These are phyloP conservation scores for Plebejus argus DNA, from an alignment of 2,888 invertebrate genomes.

Conservation along the genomic window DNA sequence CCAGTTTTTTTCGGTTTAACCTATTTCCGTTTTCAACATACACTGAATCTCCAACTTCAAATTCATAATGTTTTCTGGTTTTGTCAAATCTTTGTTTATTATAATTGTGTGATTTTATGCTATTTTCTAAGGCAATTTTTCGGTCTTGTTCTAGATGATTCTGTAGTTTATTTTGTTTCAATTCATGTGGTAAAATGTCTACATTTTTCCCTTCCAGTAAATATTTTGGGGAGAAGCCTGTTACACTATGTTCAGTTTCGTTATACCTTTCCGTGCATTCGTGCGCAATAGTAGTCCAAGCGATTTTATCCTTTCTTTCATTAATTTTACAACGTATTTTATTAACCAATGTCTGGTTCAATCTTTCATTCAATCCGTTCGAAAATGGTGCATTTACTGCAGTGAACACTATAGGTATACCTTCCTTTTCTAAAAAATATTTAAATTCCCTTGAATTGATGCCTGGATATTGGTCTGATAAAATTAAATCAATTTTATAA, in stretches of 20 bases:
- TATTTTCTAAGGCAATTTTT: slow-evolving; percentile 14
- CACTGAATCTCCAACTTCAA: slow-evolving; percentile 37
- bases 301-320: not conserved
- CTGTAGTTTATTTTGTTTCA: too few species aligned
- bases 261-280: slow-evolving; percentile 18
- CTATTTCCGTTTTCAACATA: slow-evolving; percentile 36
- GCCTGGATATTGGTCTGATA: slow-evolving; percentile 40
- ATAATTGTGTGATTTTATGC: slow-evolving; percentile 1
- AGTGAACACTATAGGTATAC: slow-evolving; percentile 10
- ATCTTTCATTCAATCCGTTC: not conserved
- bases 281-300: slow-evolving; percentile 19
- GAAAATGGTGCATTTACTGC: not conserved
- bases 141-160: not conserved
- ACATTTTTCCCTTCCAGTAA: not conserved
- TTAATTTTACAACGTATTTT: slow-evolving; percentile 26
- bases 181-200: too few species aligned
- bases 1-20: slow-evolving; percentile 35
- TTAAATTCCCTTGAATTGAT: slow-evolving; percentile 40
- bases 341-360: slow-evolving; percentile 11
- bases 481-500: slow-evolving; percentile 24
- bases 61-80: slow-evolving; percentile 26
- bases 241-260: not conserved
- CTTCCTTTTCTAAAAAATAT: slow-evolving; percentile 5
- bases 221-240: slow-evolving; percentile 19
- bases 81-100: not conserved